Percentiles rank a stretch among this genome's conserved stretches.
phyloP scores from a whole-genome alignment of 1,140 invertebrate genomes.

The Latrodectus geometricus region DNA sequence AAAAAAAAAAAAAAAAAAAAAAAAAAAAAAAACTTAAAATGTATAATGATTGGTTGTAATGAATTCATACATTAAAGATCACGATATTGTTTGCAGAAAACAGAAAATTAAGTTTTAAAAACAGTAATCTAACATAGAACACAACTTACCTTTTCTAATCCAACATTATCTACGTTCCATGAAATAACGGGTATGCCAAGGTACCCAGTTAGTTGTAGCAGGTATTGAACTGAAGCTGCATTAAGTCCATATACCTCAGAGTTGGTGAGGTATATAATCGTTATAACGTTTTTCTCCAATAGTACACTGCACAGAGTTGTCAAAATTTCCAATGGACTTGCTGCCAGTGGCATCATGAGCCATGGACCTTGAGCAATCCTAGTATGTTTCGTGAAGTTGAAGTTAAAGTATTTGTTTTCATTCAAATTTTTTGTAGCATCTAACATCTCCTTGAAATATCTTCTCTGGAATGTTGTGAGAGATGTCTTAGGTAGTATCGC shows the following conservation, averaged over 20 bases:
- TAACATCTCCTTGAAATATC: constrained; percentile 74
- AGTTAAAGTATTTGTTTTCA: constrained; percentile 70
- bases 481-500: constrained; percentile 80
- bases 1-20: too few relatives aligned
- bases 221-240: constrained; percentile 92
- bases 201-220: constrained; percentile 89
- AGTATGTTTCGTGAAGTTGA: constrained; percentile 51
- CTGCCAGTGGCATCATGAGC: constrained; percentile 71
- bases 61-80: too few relatives aligned
- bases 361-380: constrained; percentile 12
- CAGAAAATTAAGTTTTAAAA: too few relatives aligned
- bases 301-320: constrained; percentile 86
- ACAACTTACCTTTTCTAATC: constrained; percentile 76
- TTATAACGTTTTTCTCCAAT: constrained; percentile 86
- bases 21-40: too few relatives aligned
- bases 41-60: too few relatives aligned
- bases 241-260: constrained; percentile 87
- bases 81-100: too few relatives aligned
- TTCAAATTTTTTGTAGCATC: constrained; percentile 75
- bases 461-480: constrained; percentile 75
- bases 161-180: constrained; percentile 95
- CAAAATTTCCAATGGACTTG: constrained; percentile 76
- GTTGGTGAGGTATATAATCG: constrained; percentile 94
- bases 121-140: too few relatives aligned
- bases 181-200: constrained; percentile 87